phyloP scores from a whole-genome alignment of 2,888 invertebrate genomes.

The Pterostichus niger region DNA sequence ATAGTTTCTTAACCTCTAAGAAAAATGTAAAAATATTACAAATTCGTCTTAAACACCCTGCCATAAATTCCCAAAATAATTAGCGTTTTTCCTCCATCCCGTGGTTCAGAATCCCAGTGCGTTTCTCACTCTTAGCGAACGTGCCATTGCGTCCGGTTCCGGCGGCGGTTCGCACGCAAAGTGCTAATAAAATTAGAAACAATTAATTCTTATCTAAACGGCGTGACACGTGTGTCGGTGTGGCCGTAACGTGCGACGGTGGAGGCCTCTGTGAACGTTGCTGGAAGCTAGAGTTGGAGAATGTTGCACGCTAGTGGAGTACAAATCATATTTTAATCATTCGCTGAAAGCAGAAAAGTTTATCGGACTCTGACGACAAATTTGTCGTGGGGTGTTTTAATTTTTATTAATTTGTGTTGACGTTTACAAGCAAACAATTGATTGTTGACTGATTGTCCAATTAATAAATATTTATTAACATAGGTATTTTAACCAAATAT shows the following conservation, averaged over 20 bases:
- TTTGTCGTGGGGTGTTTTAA: neutral
- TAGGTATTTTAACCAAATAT: too few relatives aligned
- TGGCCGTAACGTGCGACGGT: neutral
- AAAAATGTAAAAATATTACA: constrained; percentile 27
- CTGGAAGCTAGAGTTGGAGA: neutral
- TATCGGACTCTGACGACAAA: neutral
- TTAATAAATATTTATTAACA: too few relatives aligned
- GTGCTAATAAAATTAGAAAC: constrained; percentile 66
- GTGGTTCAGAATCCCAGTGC: neutral
- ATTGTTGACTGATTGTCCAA: too few relatives aligned
- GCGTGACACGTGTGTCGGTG: constrained; percentile 52
- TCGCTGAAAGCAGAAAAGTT: constrained; percentile 13
- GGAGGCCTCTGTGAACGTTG: neutral
- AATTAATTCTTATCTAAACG: constrained; percentile 66
- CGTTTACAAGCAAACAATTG: too few relatives aligned
- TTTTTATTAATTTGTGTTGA: too few relatives aligned
- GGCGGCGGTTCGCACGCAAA: constrained; percentile 52
- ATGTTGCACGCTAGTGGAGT: constrained; percentile 11
- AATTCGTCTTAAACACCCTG: neutral
- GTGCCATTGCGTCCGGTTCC: constrained; percentile 49
- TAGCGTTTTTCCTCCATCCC: neutral
- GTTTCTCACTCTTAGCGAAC: neutral
- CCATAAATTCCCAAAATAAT: constrained; percentile 48
- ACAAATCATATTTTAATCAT: constrained; percentile 48
- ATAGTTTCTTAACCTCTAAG: constrained; percentile 20